These are phyloP conservation scores for Xestia ashworthii DNA, from an alignment of 2,888 invertebrate genomes.

Conservation along the genomic window DNA sequence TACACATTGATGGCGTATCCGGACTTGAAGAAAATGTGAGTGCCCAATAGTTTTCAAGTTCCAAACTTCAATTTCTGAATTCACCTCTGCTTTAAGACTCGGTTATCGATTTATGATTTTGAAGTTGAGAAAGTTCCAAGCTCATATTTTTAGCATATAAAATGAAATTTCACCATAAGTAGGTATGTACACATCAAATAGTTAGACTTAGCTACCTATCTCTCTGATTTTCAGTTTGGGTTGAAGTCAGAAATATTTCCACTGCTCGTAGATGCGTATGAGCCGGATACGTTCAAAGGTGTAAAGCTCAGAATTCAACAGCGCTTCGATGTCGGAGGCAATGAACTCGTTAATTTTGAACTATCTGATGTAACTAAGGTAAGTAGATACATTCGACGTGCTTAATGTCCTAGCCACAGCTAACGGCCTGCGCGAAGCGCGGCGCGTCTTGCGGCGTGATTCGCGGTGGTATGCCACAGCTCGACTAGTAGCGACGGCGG, in stretches of 20 bases:
- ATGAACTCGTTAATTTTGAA: slow-evolving; percentile 92
- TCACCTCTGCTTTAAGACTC: background rate
- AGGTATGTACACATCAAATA: background rate
- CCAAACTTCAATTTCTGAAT: background rate
- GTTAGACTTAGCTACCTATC: background rate
- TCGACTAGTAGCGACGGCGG: no score
- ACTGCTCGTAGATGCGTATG: slow-evolving; percentile 91
- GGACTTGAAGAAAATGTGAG: slow-evolving; percentile 86
- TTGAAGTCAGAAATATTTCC: slow-evolving; percentile 90
- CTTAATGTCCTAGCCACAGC: no score
- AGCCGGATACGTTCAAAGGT: slow-evolving; percentile 91
- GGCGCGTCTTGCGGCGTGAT: no score
- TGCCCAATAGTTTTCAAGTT: slow-evolving; percentile 46
- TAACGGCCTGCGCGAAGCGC: no score
- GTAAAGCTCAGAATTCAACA: slow-evolving; percentile 91
- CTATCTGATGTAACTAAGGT: slow-evolving; percentile 92
- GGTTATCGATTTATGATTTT: background rate
- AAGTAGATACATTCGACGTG: slow-evolving; percentile 64
- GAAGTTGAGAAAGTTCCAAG: background rate
- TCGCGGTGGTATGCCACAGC: no score
- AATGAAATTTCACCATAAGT: no score
- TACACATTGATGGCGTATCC: slow-evolving; percentile 93
- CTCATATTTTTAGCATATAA: background rate
- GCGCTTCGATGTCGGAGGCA: slow-evolving; percentile 91
- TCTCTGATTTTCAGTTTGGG: slow-evolving; percentile 73